Evolutionary conservation across 2,113 vertebrate species (phyloP), one percentile per base, ranked within the genome.

Genomic region (Bufo bufo): DNA sequence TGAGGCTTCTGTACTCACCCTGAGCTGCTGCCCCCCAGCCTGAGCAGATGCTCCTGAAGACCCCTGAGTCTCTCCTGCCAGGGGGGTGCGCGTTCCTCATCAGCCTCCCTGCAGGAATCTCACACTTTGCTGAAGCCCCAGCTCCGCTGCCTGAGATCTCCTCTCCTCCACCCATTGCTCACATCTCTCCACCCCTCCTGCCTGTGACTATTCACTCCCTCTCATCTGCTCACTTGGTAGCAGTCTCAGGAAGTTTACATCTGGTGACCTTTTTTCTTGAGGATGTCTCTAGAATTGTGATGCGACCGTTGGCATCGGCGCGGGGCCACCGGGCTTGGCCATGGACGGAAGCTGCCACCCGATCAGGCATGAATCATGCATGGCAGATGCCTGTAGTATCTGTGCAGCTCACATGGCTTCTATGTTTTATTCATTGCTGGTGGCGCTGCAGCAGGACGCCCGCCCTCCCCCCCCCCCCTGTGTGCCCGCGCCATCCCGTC

Each of bases 201-300:
- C 45, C 23, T 80, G 85, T 58, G 49, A 49, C 77, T 58, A 66
- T 77, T 78, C 52, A 87, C 78, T 74, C 86, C 47, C 47, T 58
- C 86, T 82, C 66, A 20, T 74, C 78, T 72, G 65, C 65, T 87
- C 65, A 47, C 77, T 81, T 47, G 66, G 65, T 78, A 17, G 59
- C 63, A 17, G 56, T 74, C 86, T 87, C 65, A 82, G 86, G 86
- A 87, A 82, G 86, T 87, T 87, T 81, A 71, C 77, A 81, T 56
- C 17, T 54, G 79, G 20, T 80, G 63, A 66, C 85, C 61, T 80
- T 43, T 23, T 58, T 43, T 79, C 33, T 20, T 78, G 61, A 50
- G 59, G 77, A 87, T 47, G 63, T 71, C 50, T n/a, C 77, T 50
- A 33, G 33, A 33, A 33, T 33, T 33, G 33, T 33, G 33, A 33